Evolutionary conservation across 2,888 invertebrate species (phyloP), one percentile per base, ranked within the genome.

Genomic region (Bugulina stolonifera): DNA sequence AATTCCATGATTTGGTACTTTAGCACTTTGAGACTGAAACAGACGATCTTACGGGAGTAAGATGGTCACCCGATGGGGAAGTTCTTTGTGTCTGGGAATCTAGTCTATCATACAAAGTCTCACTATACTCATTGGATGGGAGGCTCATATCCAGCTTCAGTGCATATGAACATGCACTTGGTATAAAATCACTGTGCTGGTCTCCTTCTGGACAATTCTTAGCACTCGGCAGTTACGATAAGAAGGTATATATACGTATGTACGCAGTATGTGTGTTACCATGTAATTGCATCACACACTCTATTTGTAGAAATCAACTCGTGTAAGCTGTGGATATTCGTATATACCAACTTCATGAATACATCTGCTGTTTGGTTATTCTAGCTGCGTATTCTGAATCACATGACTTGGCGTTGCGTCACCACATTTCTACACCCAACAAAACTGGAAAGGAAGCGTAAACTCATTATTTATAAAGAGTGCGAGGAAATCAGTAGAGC

Each of bases 131-230:
- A 1, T 74, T 84, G 22, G 83, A 83, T 76, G 86, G 86, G 1
- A 79, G 81, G 23, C 82, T 82, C 72, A 74, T 86, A n/a, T 77
- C 80, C n/a, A 77, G 78, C 5, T 85, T 79, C 75, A 79, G 77
- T 54, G 81, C 84, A 27, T 82, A 84, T 75, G 79, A 82, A 22
- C 77, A 78, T 74, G 82, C 82, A 25, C 79, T 86, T 1, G 86
- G 85, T 5, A 78, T 85, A 54, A 85, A 85, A 75, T 76, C 77
- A 27, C 75, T 84, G 10, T 72, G 79, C 5, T 86, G 85, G 85
- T 82, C 85, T 0, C 83, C 85, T 14, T 81, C 83, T 1, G 80
- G 83, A 69, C 85, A 86, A 78, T 83, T 86, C 74, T 76, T 86
- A 25, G 84, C 84, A n/a, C 77, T 85, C 5, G 85, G 85, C 22